Conservation (phyloP, 2,797 vertebrate species). For the Diglossa cyanea region DNA sequence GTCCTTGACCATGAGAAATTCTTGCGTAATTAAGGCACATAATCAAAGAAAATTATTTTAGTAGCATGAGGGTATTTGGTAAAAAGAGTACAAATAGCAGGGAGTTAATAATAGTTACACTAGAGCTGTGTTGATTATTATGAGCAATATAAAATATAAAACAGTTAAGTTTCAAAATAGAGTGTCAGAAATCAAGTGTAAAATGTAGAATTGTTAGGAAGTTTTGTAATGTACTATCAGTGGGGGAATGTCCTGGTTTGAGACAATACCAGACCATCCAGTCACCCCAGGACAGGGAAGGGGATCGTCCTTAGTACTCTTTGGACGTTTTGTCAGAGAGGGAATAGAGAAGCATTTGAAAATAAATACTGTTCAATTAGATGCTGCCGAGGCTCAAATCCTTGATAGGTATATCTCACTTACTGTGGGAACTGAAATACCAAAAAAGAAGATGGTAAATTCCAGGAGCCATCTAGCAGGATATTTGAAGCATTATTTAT, state of each 20-base stretch:
- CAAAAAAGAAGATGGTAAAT: background rate
- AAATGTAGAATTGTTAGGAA: background rate
- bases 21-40: background rate
- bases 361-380: background rate
- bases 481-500: background rate
- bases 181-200: background rate
- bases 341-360: background rate
- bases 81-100: background rate
- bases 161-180: background rate
- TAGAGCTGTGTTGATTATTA: background rate
- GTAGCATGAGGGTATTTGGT: background rate
- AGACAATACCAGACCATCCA: background rate
- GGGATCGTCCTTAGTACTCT: background rate
- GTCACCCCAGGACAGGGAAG: background rate
- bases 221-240: background rate
- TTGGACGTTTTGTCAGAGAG: background rate
- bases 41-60: background rate
- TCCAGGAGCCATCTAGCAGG: background rate
- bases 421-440: background rate
- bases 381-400: background rate
- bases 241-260: background rate
- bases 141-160: background rate
- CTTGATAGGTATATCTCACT: background rate
- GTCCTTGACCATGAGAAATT: background rate
- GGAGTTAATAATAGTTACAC: background rate